phyloP scores from a whole-genome alignment of 2,888 invertebrate species.

The Eumacrocentrus americanus region DNA sequence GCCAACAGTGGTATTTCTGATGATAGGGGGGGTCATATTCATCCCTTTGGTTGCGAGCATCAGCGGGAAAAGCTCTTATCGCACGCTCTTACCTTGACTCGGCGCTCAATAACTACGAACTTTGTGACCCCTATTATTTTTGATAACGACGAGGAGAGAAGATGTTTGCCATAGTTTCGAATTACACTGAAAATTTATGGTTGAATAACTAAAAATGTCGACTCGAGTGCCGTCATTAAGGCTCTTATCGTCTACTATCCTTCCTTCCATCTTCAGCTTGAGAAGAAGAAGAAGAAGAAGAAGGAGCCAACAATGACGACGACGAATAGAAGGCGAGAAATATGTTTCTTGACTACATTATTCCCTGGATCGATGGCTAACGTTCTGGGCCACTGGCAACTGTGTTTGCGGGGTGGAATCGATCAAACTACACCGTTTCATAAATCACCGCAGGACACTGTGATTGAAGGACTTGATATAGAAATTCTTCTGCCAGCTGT shows the following conservation, averaged over 20 bases:
- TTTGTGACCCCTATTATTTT: no score
- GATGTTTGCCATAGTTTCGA: no score
- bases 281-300: not conserved
- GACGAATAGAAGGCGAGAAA: no score
- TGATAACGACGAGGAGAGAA: no score
- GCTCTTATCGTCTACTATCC: constrained; percentile 9
- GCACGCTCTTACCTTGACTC: not conserved
- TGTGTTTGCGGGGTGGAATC: no score
- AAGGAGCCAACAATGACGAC: no score
- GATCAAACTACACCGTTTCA: not conserved
- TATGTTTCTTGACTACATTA: not conserved
- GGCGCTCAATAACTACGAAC: constrained; percentile 16
- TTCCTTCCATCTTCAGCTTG: not conserved
- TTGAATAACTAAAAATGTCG: constrained; percentile 28
- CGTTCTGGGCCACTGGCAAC: not conserved
- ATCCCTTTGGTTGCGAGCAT: not conserved
- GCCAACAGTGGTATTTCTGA: not conserved
- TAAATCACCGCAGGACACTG: constrained; percentile 3
- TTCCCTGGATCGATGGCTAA: constrained; percentile 7
- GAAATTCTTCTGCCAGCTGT: not conserved
- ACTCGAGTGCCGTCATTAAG: constrained; percentile 22
- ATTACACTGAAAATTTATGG: not conserved
- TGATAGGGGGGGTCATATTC: no score
- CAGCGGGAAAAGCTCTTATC: not conserved
- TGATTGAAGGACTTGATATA: constrained; percentile 9